Base-by-base conservation (phyloP, 2,113 vertebrate genomes). In the Thomomys bottae region DNA sequence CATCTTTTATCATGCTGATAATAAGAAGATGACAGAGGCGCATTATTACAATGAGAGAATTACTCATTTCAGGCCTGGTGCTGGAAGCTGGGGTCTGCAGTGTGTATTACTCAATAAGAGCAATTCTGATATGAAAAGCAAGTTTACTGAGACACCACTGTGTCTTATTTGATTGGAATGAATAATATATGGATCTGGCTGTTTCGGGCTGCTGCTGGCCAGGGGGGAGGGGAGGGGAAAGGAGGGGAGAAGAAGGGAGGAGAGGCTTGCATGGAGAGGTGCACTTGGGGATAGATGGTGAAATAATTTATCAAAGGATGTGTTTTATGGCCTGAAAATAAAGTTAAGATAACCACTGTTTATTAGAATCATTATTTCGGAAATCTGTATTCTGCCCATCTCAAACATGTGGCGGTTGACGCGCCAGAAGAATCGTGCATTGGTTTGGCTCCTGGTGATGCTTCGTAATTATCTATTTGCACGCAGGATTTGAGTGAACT, bases 1-100 rank as follows among this genome's bases (percentile, higher is more conserved):
- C 99, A 99, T 99, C 99, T 99, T 99, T 99, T 99, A 99, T 99
- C 99, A 99, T 98, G 98, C 98, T 99, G 99, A 99, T 99, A 99
- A 99, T 99, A 99, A 99, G 99, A 98, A 99, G 99, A 99, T 99
- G 99, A 99, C 99, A 99, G 99, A 99, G 98, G 98, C 99, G 98
- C 98, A 99, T 99, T 99, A 99, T 99, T 99, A 99, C 99, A 99
- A 99, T 99, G 99, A 99, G 99, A 99, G 99, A 99, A 99, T 99
- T 99, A 99, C 98, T 99, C 99, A 99, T 99, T 99, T 98, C 98
- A 98, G 98, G 98, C 98, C 96, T 97, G 98, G 98, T 99, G 99
- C 98, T 97, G 98, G 99, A 99, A 99, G 98, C 98, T 97, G 98
- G 98, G 98, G 97, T 98, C 98, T 98, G 97, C 97, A 95, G 97